Conservation (phyloP, 2,113 vertebrate genomes). For the Hypomesus transpacificus region DNA sequence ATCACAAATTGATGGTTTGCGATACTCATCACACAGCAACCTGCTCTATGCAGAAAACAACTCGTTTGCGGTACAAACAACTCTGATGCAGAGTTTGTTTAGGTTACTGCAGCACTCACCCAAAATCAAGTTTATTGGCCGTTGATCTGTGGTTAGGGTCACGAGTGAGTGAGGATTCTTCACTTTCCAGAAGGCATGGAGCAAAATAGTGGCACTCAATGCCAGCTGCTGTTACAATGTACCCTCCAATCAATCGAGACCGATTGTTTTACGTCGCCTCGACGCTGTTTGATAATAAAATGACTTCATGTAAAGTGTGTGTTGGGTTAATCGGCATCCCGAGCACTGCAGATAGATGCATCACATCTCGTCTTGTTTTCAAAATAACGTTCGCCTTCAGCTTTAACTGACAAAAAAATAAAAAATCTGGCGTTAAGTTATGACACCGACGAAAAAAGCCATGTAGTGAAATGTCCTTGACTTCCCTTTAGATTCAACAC, state of each 20-base stretch:
- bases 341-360: conserved; percentile 38
- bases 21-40: conserved; percentile 55
- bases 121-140: conserved; percentile 40
- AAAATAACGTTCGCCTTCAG: background rate
- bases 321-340: background rate
- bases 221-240: conserved; percentile 19
- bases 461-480: conserved; percentile 64
- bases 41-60: conserved; percentile 43
- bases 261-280: conserved; percentile 45
- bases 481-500: conserved; percentile 20
- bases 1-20: conserved; percentile 56
- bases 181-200: conserved; percentile 8
- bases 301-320: conserved; percentile 28
- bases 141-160: conserved; percentile 4
- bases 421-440: conserved; percentile 27
- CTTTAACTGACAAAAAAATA: conserved; percentile 10
- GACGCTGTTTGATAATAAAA: conserved; percentile 26
- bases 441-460: conserved; percentile 44
- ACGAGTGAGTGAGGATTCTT: background rate
- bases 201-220: background rate
- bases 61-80: conserved; percentile 14
- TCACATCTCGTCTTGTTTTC: conserved; percentile 1
- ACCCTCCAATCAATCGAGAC: conserved; percentile 34
- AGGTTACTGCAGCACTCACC: conserved; percentile 19
- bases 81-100: background rate